Percentiles rank a stretch among this genome's conserved stretches.
Conservation (phyloP, 2,888 invertebrate species). For the Laothoe populi region DNA sequence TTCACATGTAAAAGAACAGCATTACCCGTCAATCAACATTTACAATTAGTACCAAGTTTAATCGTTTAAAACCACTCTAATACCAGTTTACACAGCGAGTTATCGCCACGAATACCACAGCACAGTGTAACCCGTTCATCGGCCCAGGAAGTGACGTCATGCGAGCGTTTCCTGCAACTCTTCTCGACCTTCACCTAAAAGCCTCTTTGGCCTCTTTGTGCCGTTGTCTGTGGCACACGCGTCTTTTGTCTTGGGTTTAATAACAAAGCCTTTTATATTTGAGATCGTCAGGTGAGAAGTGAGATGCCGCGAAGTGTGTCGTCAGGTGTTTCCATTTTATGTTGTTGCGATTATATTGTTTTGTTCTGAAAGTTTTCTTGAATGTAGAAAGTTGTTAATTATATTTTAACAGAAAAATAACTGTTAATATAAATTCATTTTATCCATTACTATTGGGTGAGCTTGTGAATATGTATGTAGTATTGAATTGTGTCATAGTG, state of each 20-base stretch:
- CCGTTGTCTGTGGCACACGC: slow-evolving; percentile 35
- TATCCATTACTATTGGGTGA: too few relatives aligned
- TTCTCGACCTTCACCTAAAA: slow-evolving; percentile 76
- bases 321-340: neutral
- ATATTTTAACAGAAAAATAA: neutral
- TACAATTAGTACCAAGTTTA: slow-evolving; percentile 51
- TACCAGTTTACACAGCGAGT: slow-evolving; percentile 60
- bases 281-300: slow-evolving; percentile 21
- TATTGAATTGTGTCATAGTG: too few relatives aligned
- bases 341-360: neutral
- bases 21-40: slow-evolving; percentile 42
- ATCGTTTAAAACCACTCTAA: slow-evolving; percentile 53
- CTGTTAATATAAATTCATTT: too few relatives aligned
- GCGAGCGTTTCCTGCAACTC: slow-evolving; percentile 65
- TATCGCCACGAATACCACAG: slow-evolving; percentile 61
- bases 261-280: slow-evolving; percentile 19
- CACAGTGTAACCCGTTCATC: slow-evolving; percentile 59
- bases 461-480: too few relatives aligned
- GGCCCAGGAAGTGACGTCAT: slow-evolving; percentile 76
- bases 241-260: slow-evolving; percentile 22
- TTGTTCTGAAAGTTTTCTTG: neutral
- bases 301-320: slow-evolving; percentile 10
- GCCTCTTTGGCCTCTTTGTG: slow-evolving; percentile 54
- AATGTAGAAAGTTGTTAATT: neutral
- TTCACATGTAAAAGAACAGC: slow-evolving; percentile 33